Evolutionary conservation across 2,888 invertebrate species (phyloP).

Genomic region (Emmelina monodactyla): DNA sequence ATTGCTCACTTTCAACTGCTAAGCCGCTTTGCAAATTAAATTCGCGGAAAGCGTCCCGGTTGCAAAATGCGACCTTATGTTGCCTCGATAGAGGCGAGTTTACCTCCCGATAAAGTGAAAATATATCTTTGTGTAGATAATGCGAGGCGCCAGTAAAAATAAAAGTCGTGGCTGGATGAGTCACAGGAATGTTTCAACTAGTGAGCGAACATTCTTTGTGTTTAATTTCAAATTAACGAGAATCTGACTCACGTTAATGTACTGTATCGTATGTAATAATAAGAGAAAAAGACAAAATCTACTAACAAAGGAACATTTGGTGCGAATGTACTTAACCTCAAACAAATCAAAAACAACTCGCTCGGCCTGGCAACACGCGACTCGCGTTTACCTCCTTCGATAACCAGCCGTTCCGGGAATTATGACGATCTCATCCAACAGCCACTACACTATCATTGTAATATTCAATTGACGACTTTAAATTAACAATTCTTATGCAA

Average conservation of each 20-base stretch:
- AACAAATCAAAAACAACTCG: too few species aligned
- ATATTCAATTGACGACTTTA: too few species aligned
- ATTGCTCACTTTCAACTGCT: constrained; percentile 28
- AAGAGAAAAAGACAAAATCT: too few species aligned
- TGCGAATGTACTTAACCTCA: too few species aligned
- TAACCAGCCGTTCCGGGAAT: too few species aligned
- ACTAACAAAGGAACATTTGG: too few species aligned
- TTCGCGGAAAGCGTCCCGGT: constrained; percentile 19
- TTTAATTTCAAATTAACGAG: constrained; percentile 47
- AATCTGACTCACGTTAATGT: constrained; percentile 29
- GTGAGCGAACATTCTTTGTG: constrained; percentile 41
- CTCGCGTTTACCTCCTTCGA: too few species aligned
- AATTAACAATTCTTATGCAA: too few species aligned
- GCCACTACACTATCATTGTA: too few species aligned
- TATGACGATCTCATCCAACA: too few species aligned
- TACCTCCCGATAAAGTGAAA: constrained; percentile 21
- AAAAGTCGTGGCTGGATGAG: constrained; percentile 52
- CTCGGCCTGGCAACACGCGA: too few species aligned
- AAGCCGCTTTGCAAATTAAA: constrained; percentile 14
- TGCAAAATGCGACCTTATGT: constrained; percentile 27
- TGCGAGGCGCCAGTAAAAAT: constrained; percentile 53
- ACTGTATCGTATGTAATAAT: too few species aligned
- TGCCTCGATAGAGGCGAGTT: constrained; percentile 25
- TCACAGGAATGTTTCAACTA: constrained; percentile 58
- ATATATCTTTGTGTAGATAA: constrained; percentile 36